Conservation (phyloP, 2,888 invertebrate species). For the Lepidocyrtinus sp. region DNA sequence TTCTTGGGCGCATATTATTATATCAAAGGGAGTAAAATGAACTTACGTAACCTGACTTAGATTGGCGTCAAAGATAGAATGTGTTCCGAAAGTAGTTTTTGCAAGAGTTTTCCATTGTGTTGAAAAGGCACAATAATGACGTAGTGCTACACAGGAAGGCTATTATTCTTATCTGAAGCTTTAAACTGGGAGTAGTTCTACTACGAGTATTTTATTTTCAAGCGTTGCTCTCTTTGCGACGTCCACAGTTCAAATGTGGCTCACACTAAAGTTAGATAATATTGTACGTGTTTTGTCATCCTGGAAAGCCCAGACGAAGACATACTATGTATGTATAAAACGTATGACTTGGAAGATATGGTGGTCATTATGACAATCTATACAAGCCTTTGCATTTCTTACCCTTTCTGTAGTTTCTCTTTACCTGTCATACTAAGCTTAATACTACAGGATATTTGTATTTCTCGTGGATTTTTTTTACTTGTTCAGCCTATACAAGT, state of each 20-base stretch:
- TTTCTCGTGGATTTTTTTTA: background rate
- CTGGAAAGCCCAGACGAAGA: too few relatives aligned
- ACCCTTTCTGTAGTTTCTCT: background rate
- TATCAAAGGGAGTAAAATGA: background rate
- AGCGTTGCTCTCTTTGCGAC: background rate
- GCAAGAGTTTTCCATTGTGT: background rate
- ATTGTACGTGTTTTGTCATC: background rate
- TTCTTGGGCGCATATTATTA: background rate
- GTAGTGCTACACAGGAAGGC: background rate
- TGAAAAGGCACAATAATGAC: background rate
- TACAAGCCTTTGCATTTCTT: background rate
- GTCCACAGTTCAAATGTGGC: too few relatives aligned
- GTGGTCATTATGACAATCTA: background rate
- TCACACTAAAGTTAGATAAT: background rate
- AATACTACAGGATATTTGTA: background rate
- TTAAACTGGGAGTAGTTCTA: background rate
- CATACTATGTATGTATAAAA: background rate
- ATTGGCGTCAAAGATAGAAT: background rate
- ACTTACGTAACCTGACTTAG: background rate
- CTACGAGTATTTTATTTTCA: background rate
- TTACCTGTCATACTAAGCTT: background rate
- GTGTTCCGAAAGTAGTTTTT: background rate
- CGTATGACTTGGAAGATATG: background rate
- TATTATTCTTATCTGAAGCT: background rate
- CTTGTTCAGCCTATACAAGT: background rate